phyloP scores from a whole-genome alignment of 2,797 vertebrate species.

The Sitta carolinensis region DNA sequence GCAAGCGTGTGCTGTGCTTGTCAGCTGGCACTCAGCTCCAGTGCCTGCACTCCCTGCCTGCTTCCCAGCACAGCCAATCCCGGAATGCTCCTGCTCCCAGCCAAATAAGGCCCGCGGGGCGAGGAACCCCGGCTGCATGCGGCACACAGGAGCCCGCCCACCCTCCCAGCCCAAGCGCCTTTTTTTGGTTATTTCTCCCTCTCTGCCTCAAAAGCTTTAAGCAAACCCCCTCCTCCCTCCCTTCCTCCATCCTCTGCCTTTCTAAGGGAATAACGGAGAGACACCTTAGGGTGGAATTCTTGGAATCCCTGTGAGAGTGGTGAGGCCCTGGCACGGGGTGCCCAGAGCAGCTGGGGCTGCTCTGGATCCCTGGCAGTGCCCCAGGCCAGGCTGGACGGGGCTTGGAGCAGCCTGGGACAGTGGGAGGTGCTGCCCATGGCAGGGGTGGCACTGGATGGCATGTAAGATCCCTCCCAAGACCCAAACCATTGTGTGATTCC shows the following conservation, averaged over 20 bases:
- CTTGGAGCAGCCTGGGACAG: neutral
- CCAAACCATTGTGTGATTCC: neutral
- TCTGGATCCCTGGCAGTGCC: neutral
- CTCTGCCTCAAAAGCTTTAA: neutral
- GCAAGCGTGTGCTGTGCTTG: neutral
- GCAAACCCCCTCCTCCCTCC: neutral
- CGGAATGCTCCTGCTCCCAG: conserved; percentile 29
- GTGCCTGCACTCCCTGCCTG: neutral
- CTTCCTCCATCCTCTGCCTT: neutral
- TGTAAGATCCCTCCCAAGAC: neutral
- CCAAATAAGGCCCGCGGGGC: conserved; percentile 74
- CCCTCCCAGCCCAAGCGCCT: neutral
- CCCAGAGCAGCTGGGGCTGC: neutral
- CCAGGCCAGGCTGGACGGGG: rapidly evolving
- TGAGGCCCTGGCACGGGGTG: neutral
- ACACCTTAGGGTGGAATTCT: neutral
- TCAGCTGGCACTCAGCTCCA: neutral
- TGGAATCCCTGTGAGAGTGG: neutral
- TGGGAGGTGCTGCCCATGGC: neutral
- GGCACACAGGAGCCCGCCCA: neutral
- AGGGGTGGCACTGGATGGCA: neutral
- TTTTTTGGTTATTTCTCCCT: neutral
- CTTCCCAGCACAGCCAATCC: conserved; percentile 69
- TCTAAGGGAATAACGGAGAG: neutral
- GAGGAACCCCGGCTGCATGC: conserved; percentile 1